A percentile compares a stretch with the other conserved stretches of the same genome.
These are phyloP conservation scores for Acridotheres tristis DNA, from an alignment of 2,797 vertebrate species.

Conservation along the genomic window DNA sequence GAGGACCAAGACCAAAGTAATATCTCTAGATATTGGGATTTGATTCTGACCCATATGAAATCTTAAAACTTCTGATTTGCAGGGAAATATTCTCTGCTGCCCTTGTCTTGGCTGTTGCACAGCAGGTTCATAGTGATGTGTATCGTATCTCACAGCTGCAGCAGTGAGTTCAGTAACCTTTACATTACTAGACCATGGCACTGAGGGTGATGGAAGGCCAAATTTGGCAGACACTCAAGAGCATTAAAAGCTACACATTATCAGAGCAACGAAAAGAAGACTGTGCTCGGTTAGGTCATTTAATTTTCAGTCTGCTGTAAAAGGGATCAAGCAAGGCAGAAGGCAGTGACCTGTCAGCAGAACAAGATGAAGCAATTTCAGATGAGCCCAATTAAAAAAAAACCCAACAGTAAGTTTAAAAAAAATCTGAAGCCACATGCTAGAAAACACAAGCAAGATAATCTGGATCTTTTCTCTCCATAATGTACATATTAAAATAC, in stretches of 20 bases:
- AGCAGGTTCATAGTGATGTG: not conserved
- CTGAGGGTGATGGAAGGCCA: constrained; percentile 20
- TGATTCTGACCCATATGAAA: not conserved
- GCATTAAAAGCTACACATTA: constrained; percentile 47
- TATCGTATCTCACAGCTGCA: constrained; percentile 41
- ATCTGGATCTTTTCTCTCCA: not conserved
- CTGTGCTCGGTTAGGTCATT: constrained; percentile 4
- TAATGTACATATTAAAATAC: not conserved
- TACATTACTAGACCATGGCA: constrained; percentile 29
- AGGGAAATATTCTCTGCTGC: not conserved
- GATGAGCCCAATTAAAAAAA: not conserved
- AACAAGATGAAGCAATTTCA: constrained; percentile 29
- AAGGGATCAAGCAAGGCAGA: constrained; percentile 28
- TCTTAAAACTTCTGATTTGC: constrained; percentile 25
- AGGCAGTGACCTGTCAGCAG: not conserved
- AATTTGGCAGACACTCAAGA: constrained; percentile 41
- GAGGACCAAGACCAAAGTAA: not conserved
- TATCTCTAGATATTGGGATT: not conserved
- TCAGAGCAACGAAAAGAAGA: constrained; percentile 15
- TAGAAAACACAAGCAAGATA: not conserved
- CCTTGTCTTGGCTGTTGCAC: not conserved
- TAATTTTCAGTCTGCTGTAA: constrained; percentile 41
- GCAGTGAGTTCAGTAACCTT: constrained; percentile 32
- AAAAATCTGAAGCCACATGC: not conserved
- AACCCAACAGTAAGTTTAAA: not conserved